Evolutionary conservation across 2,113 vertebrate species (phyloP).

Genomic region (Procapra przewalskii): DNA sequence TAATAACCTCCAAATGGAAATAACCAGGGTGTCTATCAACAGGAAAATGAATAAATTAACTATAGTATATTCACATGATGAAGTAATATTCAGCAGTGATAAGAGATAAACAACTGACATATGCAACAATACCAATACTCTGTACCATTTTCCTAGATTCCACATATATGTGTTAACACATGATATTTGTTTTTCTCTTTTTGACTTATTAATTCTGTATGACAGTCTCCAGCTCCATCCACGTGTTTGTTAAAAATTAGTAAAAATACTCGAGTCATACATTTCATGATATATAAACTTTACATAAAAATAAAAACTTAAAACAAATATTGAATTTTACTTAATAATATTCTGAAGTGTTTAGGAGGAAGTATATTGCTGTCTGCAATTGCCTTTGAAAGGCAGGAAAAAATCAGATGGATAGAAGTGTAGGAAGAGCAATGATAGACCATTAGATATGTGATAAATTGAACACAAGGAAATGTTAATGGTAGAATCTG

Average conservation of each 20-base stretch:
- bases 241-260: neutral
- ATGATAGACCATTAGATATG: neutral
- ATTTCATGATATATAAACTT: neutral
- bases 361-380: neutral
- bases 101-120: neutral
- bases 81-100: neutral
- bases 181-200: neutral
- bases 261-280: neutral
- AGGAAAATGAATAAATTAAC: neutral
- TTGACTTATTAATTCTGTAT: neutral
- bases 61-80: neutral
- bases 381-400: neutral
- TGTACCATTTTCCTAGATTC: neutral
- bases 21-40: neutral
- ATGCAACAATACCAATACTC: neutral
- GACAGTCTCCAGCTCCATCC: neutral
- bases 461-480: neutral
- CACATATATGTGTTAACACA: neutral
- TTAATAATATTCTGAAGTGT: neutral
- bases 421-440: neutral
- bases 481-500: neutral
- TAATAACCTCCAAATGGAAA: neutral
- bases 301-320: slow-evolving; percentile 5
- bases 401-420: neutral
- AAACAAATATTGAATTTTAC: neutral